phyloP scores from a whole-genome alignment of 2,888 invertebrate genomes.

The Ecdyonurus torrentis region DNA sequence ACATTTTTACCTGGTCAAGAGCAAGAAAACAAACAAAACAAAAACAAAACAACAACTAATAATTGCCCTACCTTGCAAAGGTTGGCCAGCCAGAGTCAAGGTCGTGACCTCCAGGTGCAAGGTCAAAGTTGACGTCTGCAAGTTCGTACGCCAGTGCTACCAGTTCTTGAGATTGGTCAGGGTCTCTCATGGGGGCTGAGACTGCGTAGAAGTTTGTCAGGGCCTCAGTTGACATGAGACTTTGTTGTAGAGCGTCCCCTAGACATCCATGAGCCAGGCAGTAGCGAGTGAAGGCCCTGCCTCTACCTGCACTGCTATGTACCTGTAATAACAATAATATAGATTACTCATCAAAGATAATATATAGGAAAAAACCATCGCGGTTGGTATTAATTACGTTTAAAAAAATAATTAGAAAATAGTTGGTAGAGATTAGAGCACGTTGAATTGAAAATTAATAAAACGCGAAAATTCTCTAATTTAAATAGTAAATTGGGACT shows the following conservation, averaged over 20 bases:
- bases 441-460: too few relatives aligned
- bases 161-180: conserved; percentile 12
- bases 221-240: conserved; percentile 21
- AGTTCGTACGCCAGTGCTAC: conserved; percentile 26
- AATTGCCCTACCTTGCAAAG: conserved; percentile 23
- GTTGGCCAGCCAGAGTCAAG: conserved; percentile 28
- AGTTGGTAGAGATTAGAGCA: too few relatives aligned
- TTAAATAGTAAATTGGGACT: too few relatives aligned
- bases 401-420: too few relatives aligned
- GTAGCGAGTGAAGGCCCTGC: conserved; percentile 26
- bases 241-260: conserved; percentile 27
- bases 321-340: conserved; percentile 22
- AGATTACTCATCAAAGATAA: too few relatives aligned
- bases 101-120: conserved; percentile 26
- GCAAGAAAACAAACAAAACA: too few relatives aligned
- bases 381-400: too few relatives aligned
- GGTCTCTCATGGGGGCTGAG: conserved; percentile 7
- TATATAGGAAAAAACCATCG: too few relatives aligned
- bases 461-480: too few relatives aligned
- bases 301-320: conserved; percentile 25
- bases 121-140: conserved; percentile 27
- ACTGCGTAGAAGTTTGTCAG: conserved; percentile 15
- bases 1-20: too few relatives aligned
- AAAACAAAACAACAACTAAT: neutral
- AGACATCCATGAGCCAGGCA: conserved; percentile 26